phyloP scores from a whole-genome alignment of 2,113 vertebrate genomes.

The Takifugu flavidus region DNA sequence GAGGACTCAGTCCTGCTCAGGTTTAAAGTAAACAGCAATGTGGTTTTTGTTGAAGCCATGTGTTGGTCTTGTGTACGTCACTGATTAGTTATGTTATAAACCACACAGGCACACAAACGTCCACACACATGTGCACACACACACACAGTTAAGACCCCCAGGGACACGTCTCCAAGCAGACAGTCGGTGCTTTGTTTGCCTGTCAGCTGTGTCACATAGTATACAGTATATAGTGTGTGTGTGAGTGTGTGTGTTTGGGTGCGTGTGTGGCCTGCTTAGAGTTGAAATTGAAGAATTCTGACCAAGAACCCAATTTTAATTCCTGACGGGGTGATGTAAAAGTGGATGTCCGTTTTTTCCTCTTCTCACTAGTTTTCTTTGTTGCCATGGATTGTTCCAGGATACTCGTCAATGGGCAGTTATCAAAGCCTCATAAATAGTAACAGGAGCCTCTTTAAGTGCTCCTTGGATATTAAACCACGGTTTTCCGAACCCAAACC shows the following conservation, averaged over 20 bases:
- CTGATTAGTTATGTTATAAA: too few relatives aligned
- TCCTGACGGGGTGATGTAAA: too few relatives aligned
- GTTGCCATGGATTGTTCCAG: neutral
- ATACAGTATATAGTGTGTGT: slow-evolving; percentile 7
- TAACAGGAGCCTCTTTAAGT: neutral
- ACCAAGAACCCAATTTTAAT: too few relatives aligned
- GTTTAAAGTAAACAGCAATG: too few relatives aligned
- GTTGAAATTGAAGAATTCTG: too few relatives aligned
- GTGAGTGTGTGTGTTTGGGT: slow-evolving; percentile 24
- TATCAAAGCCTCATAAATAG: slow-evolving; percentile 33
- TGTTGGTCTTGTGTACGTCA: too few relatives aligned
- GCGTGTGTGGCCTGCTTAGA: slow-evolving; percentile 8
- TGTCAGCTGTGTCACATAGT: slow-evolving; percentile 46
- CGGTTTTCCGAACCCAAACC: slow-evolving; percentile 10
- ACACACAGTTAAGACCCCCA: slow-evolving; percentile 1
- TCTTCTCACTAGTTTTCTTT: neutral
- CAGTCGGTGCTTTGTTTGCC: slow-evolving; percentile 54
- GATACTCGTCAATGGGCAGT: slow-evolving; percentile 12
- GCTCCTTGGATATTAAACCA: neutral
- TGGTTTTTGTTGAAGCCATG: too few relatives aligned
- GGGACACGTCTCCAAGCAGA: slow-evolving; percentile 24
- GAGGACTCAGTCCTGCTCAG: too few relatives aligned
- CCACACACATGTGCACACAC: neutral
- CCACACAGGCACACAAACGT: neutral
- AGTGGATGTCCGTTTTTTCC: neutral